A percentile compares a stretch with the other conserved stretches of the same genome.
phyloP scores from a whole-genome alignment of 1,140 invertebrate species.

The Muscidifurax raptorellus region DNA sequence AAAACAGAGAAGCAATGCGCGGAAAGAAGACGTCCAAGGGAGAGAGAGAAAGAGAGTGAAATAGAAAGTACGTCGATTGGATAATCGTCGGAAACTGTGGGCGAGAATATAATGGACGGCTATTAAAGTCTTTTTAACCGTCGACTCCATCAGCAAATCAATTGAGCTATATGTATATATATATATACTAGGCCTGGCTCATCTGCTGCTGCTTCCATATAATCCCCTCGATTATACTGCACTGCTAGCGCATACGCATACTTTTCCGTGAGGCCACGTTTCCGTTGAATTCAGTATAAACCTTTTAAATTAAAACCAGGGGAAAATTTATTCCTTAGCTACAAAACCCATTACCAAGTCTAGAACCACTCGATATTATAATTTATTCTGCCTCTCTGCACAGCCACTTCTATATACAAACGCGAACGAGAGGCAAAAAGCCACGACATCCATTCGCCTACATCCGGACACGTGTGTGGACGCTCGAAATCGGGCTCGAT shows the following conservation, averaged over 20 bases:
- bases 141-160: constrained; percentile 54
- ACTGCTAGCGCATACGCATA: neutral
- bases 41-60: constrained; percentile 42
- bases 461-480: neutral
- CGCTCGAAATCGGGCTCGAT: neutral
- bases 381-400: too few species aligned
- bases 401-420: neutral
- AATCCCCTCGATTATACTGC: neutral
- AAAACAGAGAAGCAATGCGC: too few species aligned
- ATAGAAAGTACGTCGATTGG: constrained; percentile 51
- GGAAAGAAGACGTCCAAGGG: neutral
- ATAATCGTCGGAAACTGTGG: constrained; percentile 58
- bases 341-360: too few species aligned
- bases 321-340: too few species aligned
- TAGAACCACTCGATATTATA: too few species aligned
- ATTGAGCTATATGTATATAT: too few species aligned
- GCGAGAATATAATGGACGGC: constrained; percentile 56
- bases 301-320: too few species aligned
- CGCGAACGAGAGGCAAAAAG: neutral
- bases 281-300: neutral
- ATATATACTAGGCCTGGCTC: constrained; percentile 9
- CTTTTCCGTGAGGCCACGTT: neutral
- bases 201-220: constrained; percentile 7
- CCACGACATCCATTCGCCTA: neutral
- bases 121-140: constrained; percentile 54